Evolutionary conservation across 2,797 vertebrate genomes (phyloP).

Genomic region (Peromyscus nudipes): DNA sequence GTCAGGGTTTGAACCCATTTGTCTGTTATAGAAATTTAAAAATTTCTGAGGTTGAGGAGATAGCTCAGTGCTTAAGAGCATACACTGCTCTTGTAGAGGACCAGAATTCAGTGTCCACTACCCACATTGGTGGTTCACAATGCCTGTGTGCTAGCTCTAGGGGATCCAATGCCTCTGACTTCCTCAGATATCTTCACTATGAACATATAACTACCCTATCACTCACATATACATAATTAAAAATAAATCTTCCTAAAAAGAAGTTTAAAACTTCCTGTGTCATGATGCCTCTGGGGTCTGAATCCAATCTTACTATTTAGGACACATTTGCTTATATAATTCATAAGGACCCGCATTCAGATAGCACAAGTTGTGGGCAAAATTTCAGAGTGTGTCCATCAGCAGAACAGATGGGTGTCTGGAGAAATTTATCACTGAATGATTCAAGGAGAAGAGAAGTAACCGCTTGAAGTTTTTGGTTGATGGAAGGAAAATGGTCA

Average conservation of each 20-base stretch:
- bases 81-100: not conserved
- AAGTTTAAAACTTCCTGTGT: not conserved
- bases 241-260: not conserved
- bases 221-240: too few species aligned
- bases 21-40: slow-evolving; percentile 14
- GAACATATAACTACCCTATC: not conserved
- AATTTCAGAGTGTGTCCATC: not conserved
- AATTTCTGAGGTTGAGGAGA: not conserved
- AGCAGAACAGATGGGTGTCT: not conserved
- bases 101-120: not conserved
- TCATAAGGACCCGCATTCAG: not conserved
- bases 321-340: not conserved
- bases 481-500: not conserved
- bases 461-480: not conserved
- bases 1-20: not conserved
- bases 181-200: not conserved
- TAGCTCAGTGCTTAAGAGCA: not conserved
- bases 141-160: not conserved
- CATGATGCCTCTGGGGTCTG: not conserved
- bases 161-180: not conserved
- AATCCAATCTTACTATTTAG: not conserved
- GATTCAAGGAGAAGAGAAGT: not conserved
- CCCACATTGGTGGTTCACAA: not conserved
- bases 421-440: not conserved
- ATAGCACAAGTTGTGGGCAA: not conserved